Evolutionary conservation across 2,888 invertebrate species (phyloP).

Genomic region (Cheiracanthium punctorium): DNA sequence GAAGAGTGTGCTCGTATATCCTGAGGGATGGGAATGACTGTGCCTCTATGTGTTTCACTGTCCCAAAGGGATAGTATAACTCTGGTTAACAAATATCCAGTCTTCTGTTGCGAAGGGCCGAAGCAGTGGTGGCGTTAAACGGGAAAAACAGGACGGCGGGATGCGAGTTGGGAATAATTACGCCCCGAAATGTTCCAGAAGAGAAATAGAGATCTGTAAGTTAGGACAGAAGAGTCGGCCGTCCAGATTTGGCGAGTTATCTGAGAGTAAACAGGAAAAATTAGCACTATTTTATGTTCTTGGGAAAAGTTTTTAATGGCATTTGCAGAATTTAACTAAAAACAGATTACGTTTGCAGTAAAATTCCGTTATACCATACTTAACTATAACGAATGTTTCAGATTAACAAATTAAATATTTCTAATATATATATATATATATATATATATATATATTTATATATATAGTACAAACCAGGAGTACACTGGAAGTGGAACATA

Average conservation of each 20-base stretch:
- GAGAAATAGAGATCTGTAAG: background rate
- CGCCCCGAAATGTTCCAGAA: slow-evolving; percentile 21
- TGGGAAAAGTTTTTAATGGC: too few species aligned
- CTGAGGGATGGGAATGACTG: slow-evolving; percentile 40
- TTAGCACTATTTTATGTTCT: too few species aligned
- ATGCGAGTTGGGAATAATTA: slow-evolving; percentile 65
- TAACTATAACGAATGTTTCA: too few species aligned
- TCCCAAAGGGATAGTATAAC: slow-evolving; percentile 5
- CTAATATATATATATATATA: too few species aligned
- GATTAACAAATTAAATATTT: too few species aligned
- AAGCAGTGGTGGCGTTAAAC: slow-evolving; percentile 29
- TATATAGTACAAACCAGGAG: too few species aligned
- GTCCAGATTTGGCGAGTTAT: slow-evolving; percentile 31
- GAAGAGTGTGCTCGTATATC: slow-evolving; percentile 38
- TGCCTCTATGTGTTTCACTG: slow-evolving; percentile 26
- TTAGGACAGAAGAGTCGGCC: background rate
- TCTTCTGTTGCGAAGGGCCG: slow-evolving; percentile 22
- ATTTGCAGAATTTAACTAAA: too few species aligned
- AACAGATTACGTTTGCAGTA: too few species aligned
- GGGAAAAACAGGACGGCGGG: slow-evolving; percentile 47
- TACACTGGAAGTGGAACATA: too few species aligned
- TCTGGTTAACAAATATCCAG: slow-evolving; percentile 46
- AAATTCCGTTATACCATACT: too few species aligned
- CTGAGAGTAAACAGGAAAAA: too few species aligned
- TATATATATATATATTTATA: too few species aligned